Conservation (phyloP, 2,888 invertebrate genomes). For the Leucozona laternaria region DNA sequence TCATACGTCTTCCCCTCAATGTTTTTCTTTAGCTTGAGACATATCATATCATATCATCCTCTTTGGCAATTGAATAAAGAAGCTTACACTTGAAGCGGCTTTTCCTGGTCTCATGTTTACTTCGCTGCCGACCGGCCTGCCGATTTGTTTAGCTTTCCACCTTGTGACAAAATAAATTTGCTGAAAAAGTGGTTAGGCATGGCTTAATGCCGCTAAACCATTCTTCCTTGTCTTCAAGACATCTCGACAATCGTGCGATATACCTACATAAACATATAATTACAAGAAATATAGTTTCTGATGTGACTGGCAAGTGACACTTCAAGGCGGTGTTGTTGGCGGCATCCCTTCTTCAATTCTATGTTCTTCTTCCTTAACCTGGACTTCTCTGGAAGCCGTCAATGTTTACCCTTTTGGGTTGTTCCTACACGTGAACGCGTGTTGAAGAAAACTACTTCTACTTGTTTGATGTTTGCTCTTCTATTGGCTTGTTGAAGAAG, state of each 20-base stretch:
- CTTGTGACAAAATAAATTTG: slow-evolving; percentile 69
- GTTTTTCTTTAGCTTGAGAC: slow-evolving; percentile 24
- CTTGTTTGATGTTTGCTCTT: slow-evolving; percentile 60
- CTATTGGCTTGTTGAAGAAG: slow-evolving; percentile 33
- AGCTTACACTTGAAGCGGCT: slow-evolving; percentile 72
- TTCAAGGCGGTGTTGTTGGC: slow-evolving; percentile 25
- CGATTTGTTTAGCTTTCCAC: slow-evolving; percentile 71
- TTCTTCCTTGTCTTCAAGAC: slow-evolving; percentile 14
- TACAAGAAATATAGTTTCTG: slow-evolving; percentile 33
- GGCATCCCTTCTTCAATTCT: slow-evolving; percentile 34
- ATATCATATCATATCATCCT: slow-evolving; percentile 39
- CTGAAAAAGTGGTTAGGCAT: slow-evolving; percentile 51
- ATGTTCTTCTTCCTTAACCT: slow-evolving; percentile 32
- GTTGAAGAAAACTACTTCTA: slow-evolving; percentile 12
- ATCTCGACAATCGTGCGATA: slow-evolving; percentile 42
- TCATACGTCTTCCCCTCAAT: slow-evolving; percentile 23
- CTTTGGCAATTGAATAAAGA: slow-evolving; percentile 74
- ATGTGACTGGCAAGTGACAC: slow-evolving; percentile 46
- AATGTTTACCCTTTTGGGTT: slow-evolving; percentile 49
- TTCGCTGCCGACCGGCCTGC: neutral
- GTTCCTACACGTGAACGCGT: slow-evolving; percentile 48
- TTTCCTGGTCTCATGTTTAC: slow-evolving; percentile 39
- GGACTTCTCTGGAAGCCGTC: slow-evolving; percentile 43
- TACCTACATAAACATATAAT: slow-evolving; percentile 19
- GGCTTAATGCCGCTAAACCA: slow-evolving; percentile 6